Evolutionary conservation across 1,140 invertebrate genomes (phyloP), one percentile per base, ranked within the genome.

Genomic region (Maconellicoccus hirsutus): DNA sequence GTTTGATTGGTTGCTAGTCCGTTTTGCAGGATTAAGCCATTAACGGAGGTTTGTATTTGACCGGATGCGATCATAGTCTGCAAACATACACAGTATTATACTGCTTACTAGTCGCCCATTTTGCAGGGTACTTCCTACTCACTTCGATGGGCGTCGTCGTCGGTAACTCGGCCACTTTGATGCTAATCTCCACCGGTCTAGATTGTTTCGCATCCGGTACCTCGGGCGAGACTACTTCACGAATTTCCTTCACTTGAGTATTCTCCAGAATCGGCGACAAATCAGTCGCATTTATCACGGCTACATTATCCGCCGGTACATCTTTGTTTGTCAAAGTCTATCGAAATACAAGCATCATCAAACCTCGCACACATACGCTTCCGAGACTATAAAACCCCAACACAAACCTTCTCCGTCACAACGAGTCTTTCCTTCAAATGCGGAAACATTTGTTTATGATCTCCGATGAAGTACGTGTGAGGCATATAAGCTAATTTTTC

Each of bases 401-500:
- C n/a, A n/a, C n/a, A n/a, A 72, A 81, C 79, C 77, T 84, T 88
- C 74, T 90, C 89, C 39, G 86, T 87, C 0, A 95, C 79, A 75
- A 98, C 92, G 0, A 96, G 81, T 69, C 95, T 83, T 78, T 94
- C 92, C 74, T 92, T 93, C 22, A 98, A 81, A 84, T 98, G 96
- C 10, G 95, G 94, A 80, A 99, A 98, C 97, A 99, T 99, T 83
- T 98, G 93, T 76, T 86, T 89, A 79, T 99, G 98, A 83, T 99
- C 98, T 0, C 98, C 98, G 77, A 99, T 89, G 79, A 99, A 99
- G 79, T 98, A 99, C 16, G 98, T 99, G 77, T 96, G 86, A 0
- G 95, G 93, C 96, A 99, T 99, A 77, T 92, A 98, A 0, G 95
- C 96, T 70, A 99, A 83, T 79, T 98, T 99, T 79, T 99, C 98